Evolutionary conservation across 2,888 invertebrate genomes (phyloP).

Genomic region (Disparrhopalites patrizii): DNA sequence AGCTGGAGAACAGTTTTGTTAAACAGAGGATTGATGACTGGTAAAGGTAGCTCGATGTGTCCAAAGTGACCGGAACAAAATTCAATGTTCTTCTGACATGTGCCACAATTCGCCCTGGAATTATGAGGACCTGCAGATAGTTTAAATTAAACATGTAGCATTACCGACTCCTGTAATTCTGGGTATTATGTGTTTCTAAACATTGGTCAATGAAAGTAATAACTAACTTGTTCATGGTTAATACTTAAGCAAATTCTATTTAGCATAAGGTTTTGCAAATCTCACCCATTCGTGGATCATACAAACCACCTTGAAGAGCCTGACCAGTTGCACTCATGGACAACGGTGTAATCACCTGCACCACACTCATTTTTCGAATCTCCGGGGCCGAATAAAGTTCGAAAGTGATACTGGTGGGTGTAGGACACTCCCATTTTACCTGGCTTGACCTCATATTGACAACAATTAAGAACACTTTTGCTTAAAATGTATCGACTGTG

Average conservation of each 20-base stretch:
- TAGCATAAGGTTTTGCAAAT: neutral
- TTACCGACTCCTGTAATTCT: neutral
- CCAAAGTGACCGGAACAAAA: slow-evolving; percentile 91
- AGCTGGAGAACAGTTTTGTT: slow-evolving; percentile 67
- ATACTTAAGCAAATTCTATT: neutral
- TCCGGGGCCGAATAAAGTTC: slow-evolving; percentile 72
- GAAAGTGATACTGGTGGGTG: slow-evolving; percentile 54
- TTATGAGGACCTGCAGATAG: slow-evolving; percentile 57
- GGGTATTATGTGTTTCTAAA: neutral
- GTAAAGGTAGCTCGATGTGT: slow-evolving; percentile 82
- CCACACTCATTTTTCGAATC: slow-evolving; percentile 72
- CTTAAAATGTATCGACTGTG: too few relatives aligned
- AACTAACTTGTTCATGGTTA: neutral
- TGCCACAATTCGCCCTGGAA: slow-evolving; percentile 68
- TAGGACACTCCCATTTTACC: neutral
- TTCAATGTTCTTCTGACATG: slow-evolving; percentile 65
- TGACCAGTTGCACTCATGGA: slow-evolving; percentile 80
- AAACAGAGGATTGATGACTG: slow-evolving; percentile 87
- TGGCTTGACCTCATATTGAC: neutral
- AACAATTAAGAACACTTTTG: too few relatives aligned
- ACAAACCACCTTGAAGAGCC: slow-evolving; percentile 78
- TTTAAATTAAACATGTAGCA: neutral
- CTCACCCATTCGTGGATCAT: slow-evolving; percentile 77
- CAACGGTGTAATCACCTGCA: slow-evolving; percentile 70
- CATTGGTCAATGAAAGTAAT: neutral